Base-by-base conservation (phyloP, 2,797 vertebrate genomes). In the Acrossocheilus wenchowensis region DNA sequence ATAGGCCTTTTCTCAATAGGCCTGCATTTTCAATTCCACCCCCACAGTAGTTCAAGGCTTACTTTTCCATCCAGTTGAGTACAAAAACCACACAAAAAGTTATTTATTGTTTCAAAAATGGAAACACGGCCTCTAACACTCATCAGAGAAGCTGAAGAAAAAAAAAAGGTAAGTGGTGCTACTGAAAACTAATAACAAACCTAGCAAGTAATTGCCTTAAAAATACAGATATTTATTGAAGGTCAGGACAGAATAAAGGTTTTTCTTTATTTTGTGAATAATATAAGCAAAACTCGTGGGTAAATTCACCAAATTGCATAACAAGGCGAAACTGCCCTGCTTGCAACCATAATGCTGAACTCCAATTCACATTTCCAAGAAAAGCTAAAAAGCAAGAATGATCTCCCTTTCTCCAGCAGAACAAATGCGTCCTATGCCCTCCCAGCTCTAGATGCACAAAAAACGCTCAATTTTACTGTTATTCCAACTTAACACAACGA, bases 11-110 rank as follows among this genome's bases (percentile, higher is more conserved):
- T 84, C 43, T 72, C 23, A 88, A 88, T 41, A 86, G 52, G 82
- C 52, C 81, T 62, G 68, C 81, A 75, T 50, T 82, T 83, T 82
- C 74, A 85, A 62, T 74, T 82, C 26, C 85, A 85, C 69, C 85
- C 69, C 74, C 68, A 82, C 71, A 34, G 45, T 78, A 64, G 69
- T 78, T 77, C 48, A 72, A 81, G 43, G 17, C 69, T 66, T 54
- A 81, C 75, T 60, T 79, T 80, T 60, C 50, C 68, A 48, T 43
- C 11, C 77, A 73, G 48, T 71, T 30, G 36, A 57, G 64, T 26
- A 64, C 17, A 64, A 78, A 60, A 48, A 50, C 9, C 14, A 8
- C 52, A 36, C 39, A n/a, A 39, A 85, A 81, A 79, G 39, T 78
- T 17, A 68, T 77, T 85, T 54, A 52, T 78, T 34, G 34, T 81